phyloP scores from a whole-genome alignment of 2,113 vertebrate genomes.

The Sturnira hondurensis region DNA sequence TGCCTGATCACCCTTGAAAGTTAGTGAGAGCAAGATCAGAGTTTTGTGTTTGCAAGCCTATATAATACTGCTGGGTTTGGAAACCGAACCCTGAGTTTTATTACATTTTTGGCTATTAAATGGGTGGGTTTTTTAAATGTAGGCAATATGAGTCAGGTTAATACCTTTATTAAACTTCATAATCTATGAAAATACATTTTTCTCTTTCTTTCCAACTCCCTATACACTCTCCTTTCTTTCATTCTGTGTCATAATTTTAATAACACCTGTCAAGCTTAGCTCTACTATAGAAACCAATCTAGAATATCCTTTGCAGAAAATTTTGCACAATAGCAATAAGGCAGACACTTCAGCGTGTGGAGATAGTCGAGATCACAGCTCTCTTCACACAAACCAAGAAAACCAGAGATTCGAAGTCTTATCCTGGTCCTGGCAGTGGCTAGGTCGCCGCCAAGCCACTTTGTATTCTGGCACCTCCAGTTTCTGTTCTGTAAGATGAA shows the following conservation, averaged over 20 bases:
- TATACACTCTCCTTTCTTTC: not conserved
- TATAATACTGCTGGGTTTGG: not conserved
- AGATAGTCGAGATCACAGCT: not conserved
- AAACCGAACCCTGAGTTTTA: not conserved
- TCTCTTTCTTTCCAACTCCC: not conserved
- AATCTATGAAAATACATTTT: not conserved
- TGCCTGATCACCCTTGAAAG: constrained; percentile 69
- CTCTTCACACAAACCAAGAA: not conserved
- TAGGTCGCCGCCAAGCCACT: not conserved
- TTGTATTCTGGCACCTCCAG: not conserved
- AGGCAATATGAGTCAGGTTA: not conserved
- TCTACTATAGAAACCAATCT: not conserved
- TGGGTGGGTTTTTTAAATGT: not conserved
- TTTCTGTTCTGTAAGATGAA: not conserved
- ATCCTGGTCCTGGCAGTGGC: not conserved
- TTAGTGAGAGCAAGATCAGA: constrained; percentile 50
- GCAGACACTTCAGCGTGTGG: not conserved
- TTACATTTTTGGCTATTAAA: constrained; percentile 10
- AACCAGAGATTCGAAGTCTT: not conserved
- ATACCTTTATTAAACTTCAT: constrained; percentile 20
- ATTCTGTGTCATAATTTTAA: not conserved
- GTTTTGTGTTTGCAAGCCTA: constrained; percentile 21
- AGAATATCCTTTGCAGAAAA: not conserved
- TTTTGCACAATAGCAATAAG: not conserved
- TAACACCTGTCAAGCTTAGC: not conserved